Conservation (phyloP, 2,888 invertebrate species). For the Drosophila paramelanica region DNA sequence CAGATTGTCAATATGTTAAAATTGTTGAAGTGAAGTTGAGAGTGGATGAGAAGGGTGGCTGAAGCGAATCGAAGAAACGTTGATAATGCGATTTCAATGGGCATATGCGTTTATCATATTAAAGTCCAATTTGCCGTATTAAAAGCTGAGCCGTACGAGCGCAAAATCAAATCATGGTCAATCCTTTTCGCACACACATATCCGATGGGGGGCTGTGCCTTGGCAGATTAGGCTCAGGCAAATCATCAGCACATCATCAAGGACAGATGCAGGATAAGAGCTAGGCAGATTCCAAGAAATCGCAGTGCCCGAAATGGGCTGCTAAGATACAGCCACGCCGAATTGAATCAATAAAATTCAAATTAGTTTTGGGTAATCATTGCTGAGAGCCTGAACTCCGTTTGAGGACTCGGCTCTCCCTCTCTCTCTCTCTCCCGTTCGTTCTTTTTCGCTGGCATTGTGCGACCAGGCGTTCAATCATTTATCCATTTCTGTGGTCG, state of each 20-base stretch:
- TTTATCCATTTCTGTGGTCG: conserved; percentile 74
- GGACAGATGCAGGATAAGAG: conserved; percentile 56
- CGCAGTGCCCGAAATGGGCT: conserved; percentile 30
- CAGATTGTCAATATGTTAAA: conserved; percentile 41
- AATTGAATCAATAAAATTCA: conserved; percentile 81
- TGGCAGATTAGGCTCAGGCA: conserved; percentile 51
- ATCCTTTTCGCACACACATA: conserved; percentile 40
- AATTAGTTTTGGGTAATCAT: conserved; percentile 82
- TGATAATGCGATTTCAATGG: conserved; percentile 68
- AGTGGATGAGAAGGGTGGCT: not conserved
- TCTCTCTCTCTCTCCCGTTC: not conserved
- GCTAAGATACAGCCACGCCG: conserved; percentile 50
- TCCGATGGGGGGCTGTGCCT: not conserved
- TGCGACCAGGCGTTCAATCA: conserved; percentile 66
- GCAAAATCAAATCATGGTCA: conserved; percentile 54
- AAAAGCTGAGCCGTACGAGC: conserved; percentile 11
- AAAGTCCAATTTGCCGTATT: conserved; percentile 69
- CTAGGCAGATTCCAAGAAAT: conserved; percentile 14
- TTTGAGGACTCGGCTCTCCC: conserved; percentile 2
- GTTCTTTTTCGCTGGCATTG: conserved; percentile 19
- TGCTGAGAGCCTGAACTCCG: conserved; percentile 36
- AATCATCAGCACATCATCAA: conserved; percentile 63
- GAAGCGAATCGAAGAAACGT: conserved; percentile 13
- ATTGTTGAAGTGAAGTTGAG: not conserved
- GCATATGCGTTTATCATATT: conserved; percentile 71